Evolutionary conservation across 2,797 vertebrate genomes (phyloP).

Genomic region (Cuniculus paca): DNA sequence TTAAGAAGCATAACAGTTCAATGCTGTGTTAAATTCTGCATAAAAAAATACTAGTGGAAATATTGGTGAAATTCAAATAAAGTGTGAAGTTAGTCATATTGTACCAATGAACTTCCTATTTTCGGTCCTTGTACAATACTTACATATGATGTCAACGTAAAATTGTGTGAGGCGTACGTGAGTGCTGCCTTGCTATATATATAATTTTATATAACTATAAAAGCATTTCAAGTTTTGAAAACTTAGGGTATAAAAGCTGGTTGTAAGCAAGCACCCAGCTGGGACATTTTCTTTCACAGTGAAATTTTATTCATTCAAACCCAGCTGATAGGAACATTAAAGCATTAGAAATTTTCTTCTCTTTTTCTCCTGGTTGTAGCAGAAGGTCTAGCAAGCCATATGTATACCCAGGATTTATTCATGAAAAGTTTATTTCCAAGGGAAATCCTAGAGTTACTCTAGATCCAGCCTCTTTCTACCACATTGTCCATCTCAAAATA

Average conservation of each 20-base stretch:
- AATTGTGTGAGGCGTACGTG: neutral
- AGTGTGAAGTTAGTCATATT: constrained; percentile 14
- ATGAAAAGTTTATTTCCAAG: constrained; percentile 35
- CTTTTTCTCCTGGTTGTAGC: neutral
- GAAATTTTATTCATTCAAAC: constrained; percentile 64
- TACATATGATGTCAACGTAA: constrained; percentile 12
- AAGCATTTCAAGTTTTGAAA: constrained; percentile 40
- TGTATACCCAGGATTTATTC: constrained; percentile 15
- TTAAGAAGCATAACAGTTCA: neutral
- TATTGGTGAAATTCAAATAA: neutral
- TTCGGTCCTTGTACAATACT: neutral
- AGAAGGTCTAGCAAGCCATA: neutral
- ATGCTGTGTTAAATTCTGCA: neutral
- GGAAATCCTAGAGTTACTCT: neutral
- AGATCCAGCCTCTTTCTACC: neutral
- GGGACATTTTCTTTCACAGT: constrained; percentile 51
- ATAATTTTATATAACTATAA: constrained; percentile 30
- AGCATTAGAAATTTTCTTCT: neutral
- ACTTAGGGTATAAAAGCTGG: neutral
- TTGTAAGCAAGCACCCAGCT: neutral
- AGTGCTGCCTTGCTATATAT: constrained; percentile 5
- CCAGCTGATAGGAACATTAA: neutral
- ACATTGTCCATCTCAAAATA: neutral
- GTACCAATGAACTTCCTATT: neutral
- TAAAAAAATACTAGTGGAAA: neutral